Evolutionary conservation across 2,888 invertebrate species (phyloP).

Genomic region (Amiota communis): DNA sequence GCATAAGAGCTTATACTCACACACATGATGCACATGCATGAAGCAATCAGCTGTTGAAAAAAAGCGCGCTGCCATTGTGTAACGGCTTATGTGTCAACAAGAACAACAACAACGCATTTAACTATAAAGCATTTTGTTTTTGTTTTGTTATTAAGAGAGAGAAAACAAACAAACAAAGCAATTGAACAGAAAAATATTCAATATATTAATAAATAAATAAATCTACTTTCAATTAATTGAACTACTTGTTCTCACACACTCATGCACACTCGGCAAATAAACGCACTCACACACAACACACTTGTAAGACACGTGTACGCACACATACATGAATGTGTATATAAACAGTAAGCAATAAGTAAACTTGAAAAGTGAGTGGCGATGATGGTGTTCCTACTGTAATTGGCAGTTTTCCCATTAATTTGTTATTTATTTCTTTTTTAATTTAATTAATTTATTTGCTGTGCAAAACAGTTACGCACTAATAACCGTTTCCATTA

Average conservation of each 20-base stretch:
- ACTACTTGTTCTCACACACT: neutral
- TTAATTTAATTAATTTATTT: neutral
- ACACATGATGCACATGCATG: too few relatives aligned
- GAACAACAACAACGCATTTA: too few relatives aligned
- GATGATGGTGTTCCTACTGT: neutral
- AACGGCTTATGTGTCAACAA: too few relatives aligned
- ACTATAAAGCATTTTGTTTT: too few relatives aligned
- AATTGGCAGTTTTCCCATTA: constrained; percentile 8
- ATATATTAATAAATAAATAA: constrained; percentile 17
- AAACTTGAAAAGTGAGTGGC: constrained; percentile 15
- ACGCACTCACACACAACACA: neutral
- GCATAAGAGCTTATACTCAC: too few relatives aligned
- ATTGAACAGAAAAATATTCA: constrained; percentile 5
- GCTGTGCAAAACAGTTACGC: constrained; percentile 2
- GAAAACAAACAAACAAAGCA: neutral
- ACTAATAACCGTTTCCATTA: neutral
- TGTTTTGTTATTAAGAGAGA: too few relatives aligned
- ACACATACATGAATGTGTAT: neutral
- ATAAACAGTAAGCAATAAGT: too few relatives aligned
- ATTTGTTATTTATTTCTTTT: neutral
- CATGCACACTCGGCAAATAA: neutral
- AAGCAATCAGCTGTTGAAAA: too few relatives aligned
- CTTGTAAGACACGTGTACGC: constrained; percentile 2
- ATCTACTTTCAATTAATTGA: constrained; percentile 22
- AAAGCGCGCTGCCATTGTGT: too few relatives aligned